Conservation (phyloP, 2,888 invertebrate species). For the Melieria omissa region DNA sequence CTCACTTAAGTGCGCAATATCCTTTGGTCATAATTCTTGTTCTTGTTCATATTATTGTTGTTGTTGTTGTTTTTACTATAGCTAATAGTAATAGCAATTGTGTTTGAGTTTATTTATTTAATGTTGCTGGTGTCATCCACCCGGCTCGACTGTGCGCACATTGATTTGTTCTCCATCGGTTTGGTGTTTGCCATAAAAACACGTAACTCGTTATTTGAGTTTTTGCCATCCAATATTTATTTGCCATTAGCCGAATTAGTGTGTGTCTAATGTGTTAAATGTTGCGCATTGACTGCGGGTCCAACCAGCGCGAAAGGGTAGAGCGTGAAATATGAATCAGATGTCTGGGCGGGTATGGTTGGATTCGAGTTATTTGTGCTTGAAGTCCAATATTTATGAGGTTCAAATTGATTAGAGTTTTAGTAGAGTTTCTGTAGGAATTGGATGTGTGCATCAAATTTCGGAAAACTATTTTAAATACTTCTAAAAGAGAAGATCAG, state of each 20-base stretch:
- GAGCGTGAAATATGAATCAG: background rate
- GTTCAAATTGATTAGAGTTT: too few relatives aligned
- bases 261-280: conserved; percentile 23
- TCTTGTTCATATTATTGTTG: conserved; percentile 6
- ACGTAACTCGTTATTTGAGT: conserved; percentile 22
- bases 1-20: conserved; percentile 26
- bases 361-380: too few relatives aligned
- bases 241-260: conserved; percentile 34
- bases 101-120: conserved; percentile 13
- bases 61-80: conserved; percentile 12
- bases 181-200: conserved; percentile 20
- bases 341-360: too few relatives aligned
- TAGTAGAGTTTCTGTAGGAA: too few relatives aligned
- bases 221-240: conserved; percentile 19
- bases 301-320: conserved; percentile 5
- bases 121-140: conserved; percentile 25
- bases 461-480: too few relatives aligned
- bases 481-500: too few relatives aligned
- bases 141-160: background rate
- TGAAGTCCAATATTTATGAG: too few relatives aligned
- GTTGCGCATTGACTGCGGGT: background rate
- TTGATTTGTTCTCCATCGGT: background rate
- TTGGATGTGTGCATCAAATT: too few relatives aligned
- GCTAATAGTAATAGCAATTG: background rate
- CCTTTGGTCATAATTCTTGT: conserved; percentile 14